Conservation (phyloP, 2,113 vertebrate species). For the Cololabis saira region DNA sequence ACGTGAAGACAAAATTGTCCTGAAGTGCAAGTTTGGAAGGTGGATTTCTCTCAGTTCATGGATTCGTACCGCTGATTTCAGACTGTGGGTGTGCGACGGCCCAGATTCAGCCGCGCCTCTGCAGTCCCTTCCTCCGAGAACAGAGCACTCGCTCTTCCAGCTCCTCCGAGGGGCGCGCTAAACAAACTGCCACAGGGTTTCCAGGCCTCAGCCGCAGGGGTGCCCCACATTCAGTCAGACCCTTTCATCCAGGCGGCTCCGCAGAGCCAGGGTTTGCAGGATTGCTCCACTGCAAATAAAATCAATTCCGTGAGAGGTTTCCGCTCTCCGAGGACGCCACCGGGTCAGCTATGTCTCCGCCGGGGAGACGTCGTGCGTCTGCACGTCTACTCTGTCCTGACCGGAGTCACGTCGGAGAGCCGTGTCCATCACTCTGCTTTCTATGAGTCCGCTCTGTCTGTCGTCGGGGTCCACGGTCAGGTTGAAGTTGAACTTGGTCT, state of each 20-base stretch:
- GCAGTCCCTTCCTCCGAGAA: slow-evolving; percentile 46
- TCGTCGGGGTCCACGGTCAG: slow-evolving; percentile 90
- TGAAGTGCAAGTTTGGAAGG: slow-evolving; percentile 71
- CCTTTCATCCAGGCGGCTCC: slow-evolving; percentile 62
- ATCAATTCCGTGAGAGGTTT: slow-evolving; percentile 36
- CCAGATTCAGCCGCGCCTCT: slow-evolving; percentile 16
- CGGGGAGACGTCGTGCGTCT: slow-evolving; percentile 51
- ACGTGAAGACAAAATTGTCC: slow-evolving; percentile 58
- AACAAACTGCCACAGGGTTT: slow-evolving; percentile 61
- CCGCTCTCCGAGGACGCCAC: neutral
- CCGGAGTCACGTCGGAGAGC: slow-evolving; percentile 66
- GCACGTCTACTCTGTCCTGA: slow-evolving; percentile 36
- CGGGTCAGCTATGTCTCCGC: slow-evolving; percentile 66
- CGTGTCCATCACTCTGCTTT: slow-evolving; percentile 56
- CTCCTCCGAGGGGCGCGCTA: slow-evolving; percentile 39
- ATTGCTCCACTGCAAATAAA: slow-evolving; percentile 80
- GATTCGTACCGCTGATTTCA: slow-evolving; percentile 35
- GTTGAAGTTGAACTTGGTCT: slow-evolving; percentile 94
- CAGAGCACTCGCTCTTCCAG: slow-evolving; percentile 34
- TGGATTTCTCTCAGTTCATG: slow-evolving; percentile 41
- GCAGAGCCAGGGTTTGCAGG: slow-evolving; percentile 72
- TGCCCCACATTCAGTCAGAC: slow-evolving; percentile 58
- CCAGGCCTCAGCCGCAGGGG: slow-evolving; percentile 51
- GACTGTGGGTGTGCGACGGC: slow-evolving; percentile 22
- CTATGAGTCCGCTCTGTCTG: slow-evolving; percentile 80